These are phyloP conservation scores for Nephrotoma appendiculata DNA, from an alignment of 2,888 invertebrate genomes.

Conservation along the genomic window DNA sequence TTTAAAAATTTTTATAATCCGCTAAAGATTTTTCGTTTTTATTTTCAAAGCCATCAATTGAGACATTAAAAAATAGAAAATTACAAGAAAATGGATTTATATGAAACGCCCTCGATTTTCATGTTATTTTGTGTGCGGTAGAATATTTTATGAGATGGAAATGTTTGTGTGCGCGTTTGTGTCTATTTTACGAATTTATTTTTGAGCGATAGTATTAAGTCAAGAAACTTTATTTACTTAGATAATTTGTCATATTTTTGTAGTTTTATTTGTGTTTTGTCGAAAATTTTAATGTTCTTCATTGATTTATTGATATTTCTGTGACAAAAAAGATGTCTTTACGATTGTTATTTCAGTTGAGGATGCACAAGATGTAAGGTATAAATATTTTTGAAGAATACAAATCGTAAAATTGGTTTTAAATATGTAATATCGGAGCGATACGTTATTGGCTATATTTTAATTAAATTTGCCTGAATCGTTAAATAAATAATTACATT, in stretches of 20 bases:
- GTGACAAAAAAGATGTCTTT: not conserved
- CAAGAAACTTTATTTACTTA: not conserved
- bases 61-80: conserved; percentile 1
- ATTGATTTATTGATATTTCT: not conserved
- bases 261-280: not conserved
- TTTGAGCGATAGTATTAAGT: not conserved
- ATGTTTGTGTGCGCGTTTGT: not conserved
- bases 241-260: not conserved
- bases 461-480: not conserved
- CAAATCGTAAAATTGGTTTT: not conserved
- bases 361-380: not conserved
- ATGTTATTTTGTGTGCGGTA: not conserved
- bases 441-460: not conserved
- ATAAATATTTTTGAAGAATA: not conserved
- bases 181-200: not conserved
- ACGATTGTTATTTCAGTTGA: not conserved
- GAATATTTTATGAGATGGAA: not conserved
- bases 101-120: not conserved
- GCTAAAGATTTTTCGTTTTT: conserved; percentile 1
- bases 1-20: not conserved
- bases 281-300: not conserved
- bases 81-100: conserved; percentile 3
- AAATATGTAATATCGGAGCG: not conserved
- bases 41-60: not conserved
- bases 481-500: not conserved